Conservation (phyloP, 2,888 invertebrate species). For the Eristalis arbustorum region DNA sequence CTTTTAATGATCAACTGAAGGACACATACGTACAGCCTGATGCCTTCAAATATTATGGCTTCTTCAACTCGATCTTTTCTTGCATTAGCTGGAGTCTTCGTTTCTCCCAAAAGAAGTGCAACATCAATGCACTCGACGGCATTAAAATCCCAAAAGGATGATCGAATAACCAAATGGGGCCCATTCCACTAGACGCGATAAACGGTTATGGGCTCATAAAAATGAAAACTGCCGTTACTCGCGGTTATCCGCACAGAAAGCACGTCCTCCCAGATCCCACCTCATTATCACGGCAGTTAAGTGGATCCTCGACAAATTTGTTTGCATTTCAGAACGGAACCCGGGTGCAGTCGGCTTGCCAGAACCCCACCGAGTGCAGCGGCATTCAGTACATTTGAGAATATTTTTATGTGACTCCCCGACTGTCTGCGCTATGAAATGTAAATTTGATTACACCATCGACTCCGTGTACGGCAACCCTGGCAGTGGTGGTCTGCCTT, state of each 20-base stretch:
- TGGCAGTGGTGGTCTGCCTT: slow-evolving; percentile 18
- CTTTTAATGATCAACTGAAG: too few species aligned
- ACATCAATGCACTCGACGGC: not conserved
- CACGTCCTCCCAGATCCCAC: not conserved
- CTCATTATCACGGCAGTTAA: slow-evolving; percentile 12
- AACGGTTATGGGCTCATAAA: not conserved
- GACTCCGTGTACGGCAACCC: slow-evolving; percentile 9
- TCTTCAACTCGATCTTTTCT: too few species aligned
- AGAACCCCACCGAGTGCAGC: not conserved
- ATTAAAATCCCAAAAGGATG: not conserved
- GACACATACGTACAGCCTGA: too few species aligned
- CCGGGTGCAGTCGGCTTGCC: not conserved
- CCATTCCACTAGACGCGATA: not conserved
- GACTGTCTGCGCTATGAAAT: slow-evolving; percentile 30
- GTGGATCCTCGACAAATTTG: slow-evolving; percentile 18
- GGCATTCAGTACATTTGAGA: not conserved
- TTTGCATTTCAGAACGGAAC: slow-evolving; percentile 12
- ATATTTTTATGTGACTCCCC: slow-evolving; percentile 19
- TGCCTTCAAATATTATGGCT: too few species aligned
- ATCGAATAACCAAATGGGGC: not conserved
- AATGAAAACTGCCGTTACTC: not conserved
- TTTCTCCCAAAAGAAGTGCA: not conserved
- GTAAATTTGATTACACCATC: slow-evolving; percentile 55
- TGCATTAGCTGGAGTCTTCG: too few species aligned
- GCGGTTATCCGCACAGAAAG: too few species aligned